Percentiles rank a stretch among this genome's conserved stretches.
Evolutionary conservation across 2,888 invertebrate genomes (phyloP).

Genomic region (Hyposoter didymator): DNA sequence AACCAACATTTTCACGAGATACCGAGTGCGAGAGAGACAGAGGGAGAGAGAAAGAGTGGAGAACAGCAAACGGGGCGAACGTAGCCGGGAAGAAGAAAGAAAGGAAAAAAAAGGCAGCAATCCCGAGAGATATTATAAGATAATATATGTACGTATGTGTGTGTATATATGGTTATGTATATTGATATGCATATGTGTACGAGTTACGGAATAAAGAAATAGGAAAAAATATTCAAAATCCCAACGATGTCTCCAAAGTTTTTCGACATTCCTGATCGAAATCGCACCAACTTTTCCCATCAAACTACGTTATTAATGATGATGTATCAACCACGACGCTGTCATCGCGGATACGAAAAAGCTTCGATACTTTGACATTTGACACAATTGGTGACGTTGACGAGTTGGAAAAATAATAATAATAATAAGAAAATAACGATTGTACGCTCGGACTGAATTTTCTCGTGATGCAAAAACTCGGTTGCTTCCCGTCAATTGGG

Average conservation of each 20-base stretch:
- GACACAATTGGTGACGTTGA: not conserved
- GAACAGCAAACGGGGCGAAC: conserved; percentile 48
- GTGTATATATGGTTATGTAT: not conserved
- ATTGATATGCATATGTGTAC: not conserved
- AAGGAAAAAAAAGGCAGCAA: conserved; percentile 27
- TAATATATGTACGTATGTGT: not conserved
- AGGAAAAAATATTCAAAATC: not conserved
- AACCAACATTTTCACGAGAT: conserved; percentile 17
- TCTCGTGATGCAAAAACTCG: not conserved
- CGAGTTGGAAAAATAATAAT: not conserved
- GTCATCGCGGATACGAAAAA: not conserved
- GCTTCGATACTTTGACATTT: not conserved
- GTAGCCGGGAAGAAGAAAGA: conserved; percentile 40
- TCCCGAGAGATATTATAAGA: conserved; percentile 31
- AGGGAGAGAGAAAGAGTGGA: conserved; percentile 2
- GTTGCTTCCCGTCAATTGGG: not conserved
- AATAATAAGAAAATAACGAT: not conserved
- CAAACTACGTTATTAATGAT: not conserved
- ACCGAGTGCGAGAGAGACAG: conserved; percentile 12
- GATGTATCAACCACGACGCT: not conserved
- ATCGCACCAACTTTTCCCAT: not conserved
- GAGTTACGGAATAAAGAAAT: not conserved
- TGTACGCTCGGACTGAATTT: not conserved
- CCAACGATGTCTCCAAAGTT: not conserved
- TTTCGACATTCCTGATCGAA: not conserved